Base-by-base conservation (phyloP, 2,797 vertebrate genomes). In the Hybognathus amarus region DNA sequence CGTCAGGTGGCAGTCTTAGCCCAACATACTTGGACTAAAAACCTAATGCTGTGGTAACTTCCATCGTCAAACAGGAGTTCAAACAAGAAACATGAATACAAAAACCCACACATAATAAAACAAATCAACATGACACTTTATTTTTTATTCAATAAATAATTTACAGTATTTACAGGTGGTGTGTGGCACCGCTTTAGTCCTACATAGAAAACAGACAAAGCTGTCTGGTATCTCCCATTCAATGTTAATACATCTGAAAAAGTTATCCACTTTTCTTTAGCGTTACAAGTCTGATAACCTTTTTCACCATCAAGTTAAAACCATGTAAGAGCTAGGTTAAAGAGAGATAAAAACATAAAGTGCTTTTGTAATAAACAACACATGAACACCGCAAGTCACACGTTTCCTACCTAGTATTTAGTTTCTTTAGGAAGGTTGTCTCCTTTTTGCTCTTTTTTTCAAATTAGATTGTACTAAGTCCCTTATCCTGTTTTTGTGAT, bases 91-190 rank as follows among this genome's bases (percentile, higher is more conserved):
- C 11, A 13, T 30, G 66, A 45, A 90, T 52, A 90, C 83, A 70
- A 83, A 30, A 63, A 77, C n/a, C 5, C 18, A 82, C 17, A 69
- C 18, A n/a, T 87, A 22, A 38, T 77, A 87, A 86, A 87, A 88
- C 83, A 84, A 76, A 75, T 85, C 85, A 93, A 93, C 92, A 93
- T 93, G 91, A 95, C 93, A 83, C 80, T 89, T 93, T 93, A 78
- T 83, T 85, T 92, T 87, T 94, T 94, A 92, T 94, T 96, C 96
- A 99, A 99, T 99, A 99, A 99, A 99, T 99, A 99, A 98, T 97
- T 97, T 97, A 98, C 97, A 98, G 90, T 97, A 97, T 97, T 90
- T 98, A 98, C 97, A 97, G 1, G 90, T 61, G 90, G 94, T 89
- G 87, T 93, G 94, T 92, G 93, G 93, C 93, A 92, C 94, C 92